Base-by-base conservation (phyloP, 2,888 invertebrate genomes). In the Epirrhoe tristata region DNA sequence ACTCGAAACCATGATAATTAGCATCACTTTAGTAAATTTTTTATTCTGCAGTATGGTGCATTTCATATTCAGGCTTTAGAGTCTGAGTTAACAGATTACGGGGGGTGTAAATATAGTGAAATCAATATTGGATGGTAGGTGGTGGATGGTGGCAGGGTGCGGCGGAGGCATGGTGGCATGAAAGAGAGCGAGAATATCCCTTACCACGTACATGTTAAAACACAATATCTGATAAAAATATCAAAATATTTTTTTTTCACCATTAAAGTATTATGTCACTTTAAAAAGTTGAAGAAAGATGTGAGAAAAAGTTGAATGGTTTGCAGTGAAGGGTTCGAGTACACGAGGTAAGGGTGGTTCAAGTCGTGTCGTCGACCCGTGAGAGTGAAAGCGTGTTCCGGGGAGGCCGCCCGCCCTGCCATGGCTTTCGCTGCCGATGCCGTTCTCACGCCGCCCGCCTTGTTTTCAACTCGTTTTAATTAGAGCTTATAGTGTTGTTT, bases 331-430 rank as follows among this genome's bases (percentile, higher is more conserved):
- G 60, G 65, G 36, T 77, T 84, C 86, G 87, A 89, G 86, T 81
- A 80, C 76, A 75, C 66, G 67, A 71, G 81, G 91, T 90, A 89
- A 83, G 90, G 92, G 90, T 83, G 83, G 77, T 86, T 79, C 85
- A 84, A 85, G 83, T 87, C 86, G 85, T 88, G 93, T 91, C 93
- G 91, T 83, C 89, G 93, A 93, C 92, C 90, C 82, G 88, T 84
- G 91, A 90, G 90, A 92, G 92, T 91, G 91, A 90, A 91, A 90
- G 90, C 89, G 81, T 84, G 87, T 91, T 91, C 91, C 90, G 91
- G 90, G 91, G 89, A 84, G 90, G 88, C 83, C 73, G 83, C 88
- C 89, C 89, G 84, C 88, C 90, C 88, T 81, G 83, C 82, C 84
- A 80, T 79, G 89, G 89, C 93, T 89, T 93, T 91, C 90, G 91